These are phyloP conservation scores for Rhinogobio ventralis DNA, from an alignment of 2,797 vertebrate species.

Conservation along the genomic window DNA sequence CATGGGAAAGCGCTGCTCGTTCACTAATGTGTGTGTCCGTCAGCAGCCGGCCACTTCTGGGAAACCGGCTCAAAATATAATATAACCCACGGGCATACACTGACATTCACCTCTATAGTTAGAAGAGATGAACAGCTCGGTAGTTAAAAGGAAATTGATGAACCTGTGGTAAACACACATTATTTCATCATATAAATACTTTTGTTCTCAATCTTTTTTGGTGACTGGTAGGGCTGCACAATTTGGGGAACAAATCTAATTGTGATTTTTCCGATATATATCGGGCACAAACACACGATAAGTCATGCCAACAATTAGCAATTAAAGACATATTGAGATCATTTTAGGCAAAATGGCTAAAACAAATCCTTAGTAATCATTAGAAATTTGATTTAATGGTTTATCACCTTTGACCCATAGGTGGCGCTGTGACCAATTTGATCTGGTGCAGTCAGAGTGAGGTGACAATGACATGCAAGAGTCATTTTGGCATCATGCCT, in stretches of 20 bases:
- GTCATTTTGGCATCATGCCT: no score
- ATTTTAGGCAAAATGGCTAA: no score
- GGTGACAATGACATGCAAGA: no score
- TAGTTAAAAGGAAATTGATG: conserved; percentile 13
- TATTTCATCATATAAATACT: conserved; percentile 3
- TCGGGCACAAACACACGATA: no score
- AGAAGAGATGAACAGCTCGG: conserved; percentile 7
- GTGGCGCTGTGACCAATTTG: no score
- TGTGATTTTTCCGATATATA: neutral
- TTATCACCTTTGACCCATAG: no score
- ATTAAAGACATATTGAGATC: no score
- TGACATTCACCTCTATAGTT: conserved; percentile 12
- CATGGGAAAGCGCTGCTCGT: conserved; percentile 20
- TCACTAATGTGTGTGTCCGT: conserved; percentile 46
- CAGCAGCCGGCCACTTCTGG: conserved; percentile 42
- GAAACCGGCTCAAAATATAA: conserved; percentile 38
- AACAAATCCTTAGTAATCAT: no score
- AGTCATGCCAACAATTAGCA: no score
- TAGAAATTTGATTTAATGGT: no score
- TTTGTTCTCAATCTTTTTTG: neutral
- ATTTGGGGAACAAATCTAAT: no score
- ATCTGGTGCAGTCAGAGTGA: no score
- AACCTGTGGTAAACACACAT: neutral
- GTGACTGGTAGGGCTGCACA: neutral
- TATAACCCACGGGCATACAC: conserved; percentile 4